phyloP scores from a whole-genome alignment of 2,888 invertebrate genomes.

The Terebella lapidaria region DNA sequence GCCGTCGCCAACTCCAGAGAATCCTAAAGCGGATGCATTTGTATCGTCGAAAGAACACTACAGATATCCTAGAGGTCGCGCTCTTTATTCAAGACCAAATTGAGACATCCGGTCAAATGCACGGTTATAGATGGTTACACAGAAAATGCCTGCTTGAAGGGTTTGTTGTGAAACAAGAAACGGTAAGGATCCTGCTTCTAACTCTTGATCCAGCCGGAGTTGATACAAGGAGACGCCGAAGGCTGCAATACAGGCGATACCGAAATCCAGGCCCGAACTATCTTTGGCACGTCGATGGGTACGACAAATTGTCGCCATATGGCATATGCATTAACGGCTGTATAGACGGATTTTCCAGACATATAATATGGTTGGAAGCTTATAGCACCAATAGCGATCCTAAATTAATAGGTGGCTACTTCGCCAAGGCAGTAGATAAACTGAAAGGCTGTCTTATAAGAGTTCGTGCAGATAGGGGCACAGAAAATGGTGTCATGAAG shows the following conservation, averaged over 20 bases:
- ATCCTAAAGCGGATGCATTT: too few relatives aligned
- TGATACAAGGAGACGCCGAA: background rate
- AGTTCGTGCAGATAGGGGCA: constrained; percentile 2
- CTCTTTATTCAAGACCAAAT: background rate
- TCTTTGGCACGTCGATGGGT: constrained; percentile 26
- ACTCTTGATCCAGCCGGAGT: background rate
- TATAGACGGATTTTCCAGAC: constrained; percentile 24
- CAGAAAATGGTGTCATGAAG: background rate
- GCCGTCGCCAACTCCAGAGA: too few relatives aligned
- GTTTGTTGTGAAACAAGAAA: background rate
- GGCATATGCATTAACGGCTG: constrained; percentile 27
- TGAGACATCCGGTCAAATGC: background rate
- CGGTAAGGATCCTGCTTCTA: background rate
- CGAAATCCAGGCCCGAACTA: constrained; percentile 20
- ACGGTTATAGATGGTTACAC: background rate
- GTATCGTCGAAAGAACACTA: too few relatives aligned
- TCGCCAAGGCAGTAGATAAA: constrained; percentile 2
- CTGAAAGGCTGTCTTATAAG: background rate
- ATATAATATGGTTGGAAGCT: constrained; percentile 25
- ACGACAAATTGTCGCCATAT: constrained; percentile 27
- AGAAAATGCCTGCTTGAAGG: background rate
- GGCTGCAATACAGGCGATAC: constrained; percentile 20
- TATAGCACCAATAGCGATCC: constrained; percentile 22
- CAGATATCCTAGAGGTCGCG: too few relatives aligned
- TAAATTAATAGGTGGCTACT: constrained; percentile 11